Conservation (phyloP, 2,113 vertebrate genomes). For the Jacana jacana region DNA sequence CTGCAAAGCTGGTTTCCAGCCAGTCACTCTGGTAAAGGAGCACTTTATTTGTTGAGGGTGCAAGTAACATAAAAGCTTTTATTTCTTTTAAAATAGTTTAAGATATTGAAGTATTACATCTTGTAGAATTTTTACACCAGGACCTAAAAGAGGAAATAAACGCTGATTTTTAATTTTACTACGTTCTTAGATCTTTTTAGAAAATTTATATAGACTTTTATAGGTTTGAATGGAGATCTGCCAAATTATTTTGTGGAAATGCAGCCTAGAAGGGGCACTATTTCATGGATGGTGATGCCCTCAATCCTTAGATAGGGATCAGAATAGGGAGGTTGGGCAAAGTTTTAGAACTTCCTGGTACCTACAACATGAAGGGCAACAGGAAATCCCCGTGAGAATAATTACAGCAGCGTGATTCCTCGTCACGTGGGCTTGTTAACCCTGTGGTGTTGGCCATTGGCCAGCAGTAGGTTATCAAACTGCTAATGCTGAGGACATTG, state of each 20-base stretch:
- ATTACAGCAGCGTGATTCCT: not conserved
- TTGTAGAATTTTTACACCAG: not conserved
- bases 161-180: not conserved
- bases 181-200: not conserved
- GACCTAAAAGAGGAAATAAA: not conserved
- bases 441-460: not conserved
- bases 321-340: not conserved
- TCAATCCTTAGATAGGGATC: not conserved
- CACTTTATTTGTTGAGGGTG: accelerated
- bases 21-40: not conserved
- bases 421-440: not conserved
- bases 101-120: not conserved
- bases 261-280: not conserved
- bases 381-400: not conserved
- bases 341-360: not conserved
- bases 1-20: not conserved
- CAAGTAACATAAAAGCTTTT: not conserved
- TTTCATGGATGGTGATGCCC: accelerated
- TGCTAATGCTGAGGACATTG: not conserved
- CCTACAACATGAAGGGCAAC: not conserved
- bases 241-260: not conserved
- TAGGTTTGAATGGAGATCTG: not conserved
- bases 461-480: not conserved
- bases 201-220: not conserved
- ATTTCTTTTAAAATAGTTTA: not conserved